These are phyloP conservation scores for Chydorus sphaericus DNA, from an alignment of 2,888 invertebrate species.

Conservation along the genomic window DNA sequence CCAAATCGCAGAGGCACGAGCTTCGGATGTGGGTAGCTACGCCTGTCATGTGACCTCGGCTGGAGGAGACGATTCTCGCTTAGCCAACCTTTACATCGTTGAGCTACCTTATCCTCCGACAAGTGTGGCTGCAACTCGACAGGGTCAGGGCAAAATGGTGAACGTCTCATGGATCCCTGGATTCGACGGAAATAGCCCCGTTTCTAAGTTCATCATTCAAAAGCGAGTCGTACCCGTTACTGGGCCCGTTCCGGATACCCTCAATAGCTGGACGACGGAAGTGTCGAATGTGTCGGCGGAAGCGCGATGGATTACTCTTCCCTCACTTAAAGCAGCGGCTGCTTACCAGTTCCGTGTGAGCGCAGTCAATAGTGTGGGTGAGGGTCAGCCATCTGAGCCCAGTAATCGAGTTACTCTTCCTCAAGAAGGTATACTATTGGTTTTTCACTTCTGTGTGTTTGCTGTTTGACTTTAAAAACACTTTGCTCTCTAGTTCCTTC, in stretches of 20 bases:
- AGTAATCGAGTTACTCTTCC: constrained; percentile 82
- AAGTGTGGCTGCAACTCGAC: constrained; percentile 16
- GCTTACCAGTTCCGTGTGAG: constrained; percentile 95
- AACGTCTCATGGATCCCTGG: constrained; percentile 90
- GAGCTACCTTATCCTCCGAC: constrained; percentile 90
- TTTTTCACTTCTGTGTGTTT: not conserved
- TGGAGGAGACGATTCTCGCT: constrained; percentile 83
- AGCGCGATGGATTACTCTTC: constrained; percentile 62
- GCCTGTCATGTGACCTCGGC: constrained; percentile 77
- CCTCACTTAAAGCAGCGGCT: constrained; percentile 80
- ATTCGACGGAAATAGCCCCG: constrained; percentile 93
- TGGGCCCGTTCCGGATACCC: constrained; percentile 68
- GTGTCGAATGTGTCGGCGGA: constrained; percentile 66
- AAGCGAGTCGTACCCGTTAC: constrained; percentile 74
- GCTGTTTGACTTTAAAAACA: not conserved
- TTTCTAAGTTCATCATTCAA: constrained; percentile 82
- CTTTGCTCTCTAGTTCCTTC: constrained; percentile 60
- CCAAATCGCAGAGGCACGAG: constrained; percentile 73
- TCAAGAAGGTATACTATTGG: constrained; percentile 77
- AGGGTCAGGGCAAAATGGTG: constrained; percentile 44
- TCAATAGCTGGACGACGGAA: constrained; percentile 77
- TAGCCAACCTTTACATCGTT: constrained; percentile 70
- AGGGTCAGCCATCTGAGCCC: constrained; percentile 78
- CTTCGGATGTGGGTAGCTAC: constrained; percentile 87
- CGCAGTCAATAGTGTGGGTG: constrained; percentile 89